phyloP scores from a whole-genome alignment of 30 jellyfish, hydroid and myxozoan species.

The Cassiopea xamachana region DNA sequence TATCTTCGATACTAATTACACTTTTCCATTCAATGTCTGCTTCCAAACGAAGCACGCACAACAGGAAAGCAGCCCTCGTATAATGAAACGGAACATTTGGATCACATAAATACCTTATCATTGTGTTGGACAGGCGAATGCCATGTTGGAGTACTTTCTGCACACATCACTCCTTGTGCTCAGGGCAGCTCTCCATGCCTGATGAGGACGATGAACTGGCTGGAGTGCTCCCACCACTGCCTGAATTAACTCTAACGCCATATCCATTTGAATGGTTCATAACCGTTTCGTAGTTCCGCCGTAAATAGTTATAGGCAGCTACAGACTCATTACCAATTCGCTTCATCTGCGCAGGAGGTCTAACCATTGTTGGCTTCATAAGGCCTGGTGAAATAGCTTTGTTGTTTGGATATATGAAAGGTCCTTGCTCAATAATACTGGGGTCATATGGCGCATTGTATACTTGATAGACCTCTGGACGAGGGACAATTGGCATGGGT shows the following conservation, averaged over 20 bases:
- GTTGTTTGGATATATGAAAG: conserved; percentile 40
- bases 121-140: background rate
- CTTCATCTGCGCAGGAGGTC: conserved; percentile 54
- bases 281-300: conserved; percentile 51
- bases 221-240: conserved; percentile 76
- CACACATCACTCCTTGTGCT: conserved; percentile 33
- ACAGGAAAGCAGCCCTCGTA: background rate
- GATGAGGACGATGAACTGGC: conserved; percentile 65
- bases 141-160: background rate
- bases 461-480: conserved; percentile 73
- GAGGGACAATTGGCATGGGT: conserved; percentile 39
- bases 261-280: conserved; percentile 18
- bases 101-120: conserved; percentile 17
- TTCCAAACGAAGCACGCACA: background rate
- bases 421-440: conserved; percentile 75
- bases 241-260: conserved; percentile 39
- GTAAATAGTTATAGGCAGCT: conserved; percentile 25
- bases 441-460: conserved; percentile 68
- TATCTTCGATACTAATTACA: background rate
- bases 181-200: conserved; percentile 40
- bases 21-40: background rate
- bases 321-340: conserved; percentile 46
- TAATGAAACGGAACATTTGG: conserved; percentile 32
- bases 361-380: conserved; percentile 51
- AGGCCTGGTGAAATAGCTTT: conserved; percentile 23